Percentiles rank a stretch among this genome's conserved stretches.
These are phyloP conservation scores for Lasioglossum leucozonium DNA, from an alignment of 2,888 invertebrate genomes.

Conservation along the genomic window DNA sequence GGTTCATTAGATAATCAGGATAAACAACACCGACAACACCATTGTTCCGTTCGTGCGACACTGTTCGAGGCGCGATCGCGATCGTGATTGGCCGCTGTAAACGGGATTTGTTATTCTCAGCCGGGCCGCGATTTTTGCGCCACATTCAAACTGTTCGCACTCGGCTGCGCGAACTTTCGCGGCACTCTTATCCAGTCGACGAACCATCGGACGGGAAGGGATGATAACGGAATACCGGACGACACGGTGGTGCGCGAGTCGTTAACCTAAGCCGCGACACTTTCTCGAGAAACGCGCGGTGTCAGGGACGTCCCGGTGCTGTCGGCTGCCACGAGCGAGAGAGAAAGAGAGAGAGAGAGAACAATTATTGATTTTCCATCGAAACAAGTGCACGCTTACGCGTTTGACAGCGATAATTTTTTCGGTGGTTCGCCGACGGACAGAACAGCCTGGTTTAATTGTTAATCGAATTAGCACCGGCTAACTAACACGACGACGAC, in stretches of 20 bases:
- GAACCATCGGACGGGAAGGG: not conserved
- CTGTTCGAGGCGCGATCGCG: slow-evolving; percentile 31
- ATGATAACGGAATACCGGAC: not conserved
- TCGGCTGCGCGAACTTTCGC: not conserved
- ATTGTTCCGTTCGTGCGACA: slow-evolving; percentile 39
- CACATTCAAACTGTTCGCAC: slow-evolving; percentile 41
- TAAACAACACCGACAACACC: slow-evolving; percentile 59
- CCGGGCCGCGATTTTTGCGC: slow-evolving; percentile 43
- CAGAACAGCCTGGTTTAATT: not conserved
- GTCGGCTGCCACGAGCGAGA: too few relatives aligned
- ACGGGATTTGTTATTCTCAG: slow-evolving; percentile 23
- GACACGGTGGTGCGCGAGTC: too few relatives aligned
- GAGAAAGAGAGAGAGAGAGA: too few relatives aligned
- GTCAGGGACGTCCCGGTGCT: too few relatives aligned
- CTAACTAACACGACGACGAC: too few relatives aligned
- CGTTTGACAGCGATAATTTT: not conserved
- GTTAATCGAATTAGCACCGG: slow-evolving; percentile 8
- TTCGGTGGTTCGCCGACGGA: not conserved
- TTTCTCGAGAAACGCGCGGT: too few relatives aligned
- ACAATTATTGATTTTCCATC: slow-evolving; percentile 14
- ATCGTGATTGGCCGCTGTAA: slow-evolving; percentile 40
- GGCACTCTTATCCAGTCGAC: not conserved
- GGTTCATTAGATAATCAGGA: slow-evolving; percentile 31
- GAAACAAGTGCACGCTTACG: slow-evolving; percentile 1
- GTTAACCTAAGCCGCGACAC: not conserved